Percentiles rank a stretch among this genome's conserved stretches.
Conservation (phyloP, 2,797 vertebrate species). For the Acropternis orthonyx region DNA sequence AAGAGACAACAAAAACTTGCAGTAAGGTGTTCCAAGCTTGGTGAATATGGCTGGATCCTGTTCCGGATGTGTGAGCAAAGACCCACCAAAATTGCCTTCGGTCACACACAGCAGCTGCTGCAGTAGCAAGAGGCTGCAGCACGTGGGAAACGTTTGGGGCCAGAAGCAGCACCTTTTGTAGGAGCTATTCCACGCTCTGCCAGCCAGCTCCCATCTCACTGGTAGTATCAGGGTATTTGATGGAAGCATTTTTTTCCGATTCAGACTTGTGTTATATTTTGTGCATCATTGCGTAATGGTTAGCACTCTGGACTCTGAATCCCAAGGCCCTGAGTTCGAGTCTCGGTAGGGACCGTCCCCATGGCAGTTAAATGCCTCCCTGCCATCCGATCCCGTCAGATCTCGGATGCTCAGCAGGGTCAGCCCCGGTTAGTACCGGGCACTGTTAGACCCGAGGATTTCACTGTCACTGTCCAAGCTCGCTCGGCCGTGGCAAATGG, state of each 20-base stretch:
- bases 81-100: accelerated
- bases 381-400: no score
- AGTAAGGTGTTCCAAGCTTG: background rate
- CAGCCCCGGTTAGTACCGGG: no score
- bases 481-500: no score
- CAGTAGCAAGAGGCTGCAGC: background rate
- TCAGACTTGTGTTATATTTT: background rate
- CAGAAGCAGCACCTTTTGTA: background rate
- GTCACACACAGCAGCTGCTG: accelerated
- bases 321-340: no score
- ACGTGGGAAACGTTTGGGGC: accelerated
- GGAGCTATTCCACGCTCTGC: background rate
- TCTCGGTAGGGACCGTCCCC: no score
- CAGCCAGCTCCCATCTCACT: background rate
- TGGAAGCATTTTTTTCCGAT: background rate
- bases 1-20: background rate
- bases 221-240: background rate
- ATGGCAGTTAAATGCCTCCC: no score
- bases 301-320: no score
- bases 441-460: no score
- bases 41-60: background rate
- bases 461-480: no score
- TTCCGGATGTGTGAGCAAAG: accelerated
- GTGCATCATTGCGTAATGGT: no score
- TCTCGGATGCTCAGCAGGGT: no score